These are phyloP conservation scores for Myopa testacea DNA, from an alignment of 2,888 invertebrate genomes.

Conservation along the genomic window DNA sequence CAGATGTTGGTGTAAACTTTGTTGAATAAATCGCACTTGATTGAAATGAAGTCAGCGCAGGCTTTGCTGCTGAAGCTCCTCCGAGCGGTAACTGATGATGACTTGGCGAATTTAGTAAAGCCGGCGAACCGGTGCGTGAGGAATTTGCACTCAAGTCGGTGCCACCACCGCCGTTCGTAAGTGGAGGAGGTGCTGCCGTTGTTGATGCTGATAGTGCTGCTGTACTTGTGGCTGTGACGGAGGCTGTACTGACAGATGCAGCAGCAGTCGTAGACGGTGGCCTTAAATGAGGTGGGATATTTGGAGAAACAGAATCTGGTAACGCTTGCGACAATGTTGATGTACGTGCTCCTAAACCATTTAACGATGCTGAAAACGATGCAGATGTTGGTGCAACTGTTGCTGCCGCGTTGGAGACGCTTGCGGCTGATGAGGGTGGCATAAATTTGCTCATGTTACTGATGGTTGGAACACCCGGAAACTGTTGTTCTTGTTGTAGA, in stretches of 20 bases:
- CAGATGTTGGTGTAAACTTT: slow-evolving; percentile 34
- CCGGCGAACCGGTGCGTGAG: slow-evolving; percentile 66
- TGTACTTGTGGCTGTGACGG: background rate
- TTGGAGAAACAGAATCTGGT: slow-evolving; percentile 40
- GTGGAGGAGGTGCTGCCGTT: slow-evolving; percentile 24
- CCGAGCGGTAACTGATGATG: slow-evolving; percentile 38
- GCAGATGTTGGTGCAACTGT: slow-evolving; percentile 27
- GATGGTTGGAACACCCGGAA: slow-evolving; percentile 39
- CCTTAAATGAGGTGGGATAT: slow-evolving; percentile 57
- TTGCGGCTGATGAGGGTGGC: slow-evolving; percentile 49
- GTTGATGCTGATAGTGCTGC: background rate
- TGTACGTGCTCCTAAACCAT: slow-evolving; percentile 44
- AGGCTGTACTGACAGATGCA: slow-evolving; percentile 37
- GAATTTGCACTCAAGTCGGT: slow-evolving; percentile 59
- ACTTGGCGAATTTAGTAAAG: slow-evolving; percentile 40
- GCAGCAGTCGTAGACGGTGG: slow-evolving; percentile 52
- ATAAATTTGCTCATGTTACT: slow-evolving; percentile 54
- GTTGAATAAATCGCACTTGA: slow-evolving; percentile 30
- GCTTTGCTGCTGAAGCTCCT: background rate
- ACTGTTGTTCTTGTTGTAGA: slow-evolving; percentile 40
- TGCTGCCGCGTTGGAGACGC: slow-evolving; percentile 13
- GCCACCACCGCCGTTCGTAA: slow-evolving; percentile 51
- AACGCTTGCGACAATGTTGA: background rate
- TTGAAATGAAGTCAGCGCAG: background rate
- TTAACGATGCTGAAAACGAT: slow-evolving; percentile 33